Evolutionary conservation across 2,888 invertebrate species (phyloP).

Genomic region (Chrysotoxum bicinctum): DNA sequence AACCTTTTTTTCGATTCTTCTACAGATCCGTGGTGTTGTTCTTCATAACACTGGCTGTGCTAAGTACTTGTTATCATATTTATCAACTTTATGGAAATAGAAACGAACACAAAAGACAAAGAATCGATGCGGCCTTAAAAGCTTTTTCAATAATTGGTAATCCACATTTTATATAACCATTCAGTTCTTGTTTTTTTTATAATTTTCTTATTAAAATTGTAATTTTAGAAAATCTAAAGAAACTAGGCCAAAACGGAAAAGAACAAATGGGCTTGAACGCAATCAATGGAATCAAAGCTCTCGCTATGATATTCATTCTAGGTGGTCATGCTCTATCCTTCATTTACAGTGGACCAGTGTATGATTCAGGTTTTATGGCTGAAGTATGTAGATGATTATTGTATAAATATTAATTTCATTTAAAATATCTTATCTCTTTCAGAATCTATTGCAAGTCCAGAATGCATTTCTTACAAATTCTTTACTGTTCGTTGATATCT

Average conservation of each 20-base stretch:
- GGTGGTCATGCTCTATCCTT: constrained; percentile 87
- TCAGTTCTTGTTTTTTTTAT: not conserved
- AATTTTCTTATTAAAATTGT: not conserved
- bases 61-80: constrained; percentile 83
- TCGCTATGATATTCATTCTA: constrained; percentile 87
- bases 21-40: constrained; percentile 82
- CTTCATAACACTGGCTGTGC: constrained; percentile 81
- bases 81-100: constrained; percentile 77
- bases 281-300: constrained; percentile 85
- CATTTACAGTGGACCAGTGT: constrained; percentile 86
- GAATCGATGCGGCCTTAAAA: constrained; percentile 76
- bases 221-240: constrained; percentile 77
- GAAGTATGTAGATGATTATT: constrained; percentile 73
- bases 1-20: constrained; percentile 20
- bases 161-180: not conserved
- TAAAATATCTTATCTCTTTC: constrained; percentile 74
- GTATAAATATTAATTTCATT: too few relatives aligned
- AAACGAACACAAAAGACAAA: constrained; percentile 72
- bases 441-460: constrained; percentile 84
- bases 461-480: constrained; percentile 87
- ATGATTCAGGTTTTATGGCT: constrained; percentile 84
- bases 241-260: constrained; percentile 80
- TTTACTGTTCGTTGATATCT: constrained; percentile 88
- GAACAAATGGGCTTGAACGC: constrained; percentile 85
- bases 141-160: constrained; percentile 79